These are phyloP conservation scores for Myrmophylax atrothorax DNA, from an alignment of 2,113 vertebrate genomes.

Conservation along the genomic window DNA sequence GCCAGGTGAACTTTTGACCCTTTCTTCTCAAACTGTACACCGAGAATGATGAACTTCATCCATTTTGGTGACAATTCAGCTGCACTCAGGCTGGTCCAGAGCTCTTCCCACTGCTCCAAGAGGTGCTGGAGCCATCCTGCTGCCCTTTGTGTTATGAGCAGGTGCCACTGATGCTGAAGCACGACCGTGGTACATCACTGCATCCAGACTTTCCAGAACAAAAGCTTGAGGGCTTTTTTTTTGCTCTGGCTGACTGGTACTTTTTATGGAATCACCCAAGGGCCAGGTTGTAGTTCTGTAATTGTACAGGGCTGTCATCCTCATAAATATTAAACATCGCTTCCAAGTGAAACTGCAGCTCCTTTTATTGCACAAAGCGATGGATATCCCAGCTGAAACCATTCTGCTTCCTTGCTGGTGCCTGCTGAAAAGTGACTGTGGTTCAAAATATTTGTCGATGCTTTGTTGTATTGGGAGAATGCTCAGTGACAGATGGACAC, in stretches of 20 bases:
- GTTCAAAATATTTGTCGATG: constrained; percentile 87
- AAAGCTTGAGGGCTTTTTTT: not conserved
- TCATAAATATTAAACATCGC: constrained; percentile 63
- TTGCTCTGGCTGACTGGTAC: not conserved
- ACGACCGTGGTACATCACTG: rapidly evolving
- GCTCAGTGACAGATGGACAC: constrained; percentile 92
- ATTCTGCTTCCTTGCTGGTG: constrained; percentile 36
- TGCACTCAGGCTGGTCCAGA: not conserved
- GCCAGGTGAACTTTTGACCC: not conserved
- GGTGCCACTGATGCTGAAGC: not conserved
- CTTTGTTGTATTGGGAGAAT: constrained; percentile 90
- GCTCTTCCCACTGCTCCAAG: not conserved
- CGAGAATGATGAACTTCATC: not conserved
- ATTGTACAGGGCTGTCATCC: constrained; percentile 42
- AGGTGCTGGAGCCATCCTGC: not conserved
- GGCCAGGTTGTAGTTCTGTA: constrained; percentile 46
- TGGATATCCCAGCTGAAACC: constrained; percentile 69
- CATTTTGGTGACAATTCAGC: not conserved
- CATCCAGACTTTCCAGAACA: not conserved
- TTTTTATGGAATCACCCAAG: constrained; percentile 27
- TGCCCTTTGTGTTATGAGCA: not conserved
- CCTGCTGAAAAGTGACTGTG: constrained; percentile 71
- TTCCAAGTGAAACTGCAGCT: constrained; percentile 45
- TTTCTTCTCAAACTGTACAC: not conserved
- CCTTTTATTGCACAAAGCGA: constrained; percentile 49